Percentiles rank a stretch among this genome's conserved stretches.
Conservation (phyloP, 2,113 vertebrate species). For the Sapayoa aenigma region DNA sequence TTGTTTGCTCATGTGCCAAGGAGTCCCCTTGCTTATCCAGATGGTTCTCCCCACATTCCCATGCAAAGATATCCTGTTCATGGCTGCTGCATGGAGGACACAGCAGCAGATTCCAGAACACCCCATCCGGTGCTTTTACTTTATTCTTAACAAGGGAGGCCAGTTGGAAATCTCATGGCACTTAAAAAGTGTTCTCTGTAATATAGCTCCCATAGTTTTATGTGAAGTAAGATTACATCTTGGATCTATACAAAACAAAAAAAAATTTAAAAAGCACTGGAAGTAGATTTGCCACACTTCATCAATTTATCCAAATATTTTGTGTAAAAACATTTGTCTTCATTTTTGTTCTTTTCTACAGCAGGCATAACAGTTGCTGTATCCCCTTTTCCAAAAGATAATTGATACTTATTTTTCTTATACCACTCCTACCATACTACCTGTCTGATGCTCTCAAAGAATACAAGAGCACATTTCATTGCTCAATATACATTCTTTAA, state of each 20-base stretch:
- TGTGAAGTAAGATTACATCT: not conserved
- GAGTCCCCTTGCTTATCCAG: not conserved
- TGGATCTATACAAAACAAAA: not conserved
- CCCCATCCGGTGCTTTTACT: not conserved
- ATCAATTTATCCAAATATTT: not conserved
- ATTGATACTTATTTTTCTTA: not conserved
- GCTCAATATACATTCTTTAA: not conserved
- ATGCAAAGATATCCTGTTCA: not conserved
- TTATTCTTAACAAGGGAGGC: not conserved
- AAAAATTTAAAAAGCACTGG: not conserved
- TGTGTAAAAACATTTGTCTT: not conserved
- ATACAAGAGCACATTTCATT: not conserved
- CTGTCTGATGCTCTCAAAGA: not conserved
- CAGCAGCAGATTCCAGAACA: not conserved
- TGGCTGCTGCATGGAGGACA: accelerated
- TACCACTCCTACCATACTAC: not conserved
- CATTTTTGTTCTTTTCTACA: not conserved
- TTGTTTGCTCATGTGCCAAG: not conserved
- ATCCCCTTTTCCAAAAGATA: not conserved
- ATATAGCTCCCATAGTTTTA: not conserved
- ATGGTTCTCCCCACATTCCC: not conserved
- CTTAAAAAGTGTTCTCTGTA: not conserved
- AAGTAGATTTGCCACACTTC: not conserved
- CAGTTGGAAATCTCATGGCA: not conserved
- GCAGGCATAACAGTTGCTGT: not conserved